phyloP scores from a whole-genome alignment of 2,888 invertebrate genomes.

The Ferrisia virgata region DNA sequence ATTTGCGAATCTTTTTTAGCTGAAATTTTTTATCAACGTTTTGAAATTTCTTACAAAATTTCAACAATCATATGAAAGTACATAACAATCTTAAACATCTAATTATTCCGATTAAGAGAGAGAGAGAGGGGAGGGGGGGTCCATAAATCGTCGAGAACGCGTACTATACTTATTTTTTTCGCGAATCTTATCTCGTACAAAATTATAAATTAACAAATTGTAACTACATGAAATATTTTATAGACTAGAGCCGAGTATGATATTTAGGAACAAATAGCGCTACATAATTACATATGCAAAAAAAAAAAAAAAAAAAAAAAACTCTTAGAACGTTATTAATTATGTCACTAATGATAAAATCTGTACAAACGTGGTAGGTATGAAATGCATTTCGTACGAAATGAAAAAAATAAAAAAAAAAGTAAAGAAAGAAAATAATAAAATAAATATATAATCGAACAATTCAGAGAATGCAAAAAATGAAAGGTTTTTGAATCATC shows the following conservation, averaged over 20 bases:
- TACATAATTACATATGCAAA: neutral
- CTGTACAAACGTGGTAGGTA: neutral
- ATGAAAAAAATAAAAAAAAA: neutral
- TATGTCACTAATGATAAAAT: slow-evolving; percentile 6
- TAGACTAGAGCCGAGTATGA: slow-evolving; percentile 21
- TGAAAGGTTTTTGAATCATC: neutral
- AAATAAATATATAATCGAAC: neutral
- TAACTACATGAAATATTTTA: slow-evolving; percentile 9
- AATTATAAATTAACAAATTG: slow-evolving; percentile 14
- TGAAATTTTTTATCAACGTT: neutral
- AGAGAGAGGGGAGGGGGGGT: too few relatives aligned
- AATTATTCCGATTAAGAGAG: neutral
- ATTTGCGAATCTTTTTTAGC: neutral
- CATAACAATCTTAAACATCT: neutral
- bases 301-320: too few relatives aligned
- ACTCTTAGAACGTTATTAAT: neutral
- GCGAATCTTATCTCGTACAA: neutral
- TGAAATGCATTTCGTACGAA: neutral
- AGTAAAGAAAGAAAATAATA: neutral
- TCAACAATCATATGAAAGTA: neutral
- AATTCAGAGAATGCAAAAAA: neutral
- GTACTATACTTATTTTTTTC: neutral
- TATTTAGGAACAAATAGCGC: slow-evolving; percentile 26
- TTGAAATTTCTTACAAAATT: neutral
- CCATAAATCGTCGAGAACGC: neutral